Conservation (phyloP, 2,888 invertebrate species). For the Dasysyrphus albostriatus region DNA sequence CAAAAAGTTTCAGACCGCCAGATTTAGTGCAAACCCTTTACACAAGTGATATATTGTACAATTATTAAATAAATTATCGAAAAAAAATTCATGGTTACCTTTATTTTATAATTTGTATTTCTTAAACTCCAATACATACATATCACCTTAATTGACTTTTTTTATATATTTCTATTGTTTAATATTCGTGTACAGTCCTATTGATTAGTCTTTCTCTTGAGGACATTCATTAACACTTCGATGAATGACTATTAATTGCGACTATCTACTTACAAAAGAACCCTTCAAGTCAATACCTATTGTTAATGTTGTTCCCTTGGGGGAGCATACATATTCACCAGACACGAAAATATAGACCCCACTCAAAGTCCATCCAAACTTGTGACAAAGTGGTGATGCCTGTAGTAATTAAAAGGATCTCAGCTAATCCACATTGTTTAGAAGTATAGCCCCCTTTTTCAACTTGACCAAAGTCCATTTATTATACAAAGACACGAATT, state of each 20-base stretch:
- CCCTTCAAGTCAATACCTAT: not conserved
- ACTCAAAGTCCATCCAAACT: constrained; percentile 34
- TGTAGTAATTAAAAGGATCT: constrained; percentile 82
- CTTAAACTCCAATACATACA: too few relatives aligned
- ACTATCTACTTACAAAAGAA: constrained; percentile 3
- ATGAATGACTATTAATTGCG: constrained; percentile 47
- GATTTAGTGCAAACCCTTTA: too few relatives aligned
- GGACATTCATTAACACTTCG: constrained; percentile 58
- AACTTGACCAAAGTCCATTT: constrained; percentile 82
- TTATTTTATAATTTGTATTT: too few relatives aligned
- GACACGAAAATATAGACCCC: constrained; percentile 39
- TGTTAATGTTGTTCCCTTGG: constrained; percentile 26
- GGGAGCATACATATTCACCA: constrained; percentile 16
- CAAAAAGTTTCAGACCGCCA: too few relatives aligned
- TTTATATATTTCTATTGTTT: not conserved
- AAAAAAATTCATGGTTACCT: too few relatives aligned
- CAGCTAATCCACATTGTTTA: constrained; percentile 79
- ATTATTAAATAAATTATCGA: too few relatives aligned
- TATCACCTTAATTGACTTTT: too few relatives aligned
- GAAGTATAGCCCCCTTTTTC: constrained; percentile 38
- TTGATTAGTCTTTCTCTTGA: constrained; percentile 49
- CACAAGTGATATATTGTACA: too few relatives aligned
- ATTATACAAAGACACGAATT: constrained; percentile 77
- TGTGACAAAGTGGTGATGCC: constrained; percentile 82
- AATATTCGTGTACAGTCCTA: not conserved